phyloP scores from a whole-genome alignment of 2,888 invertebrate genomes.

The Oasisia sp. region DNA sequence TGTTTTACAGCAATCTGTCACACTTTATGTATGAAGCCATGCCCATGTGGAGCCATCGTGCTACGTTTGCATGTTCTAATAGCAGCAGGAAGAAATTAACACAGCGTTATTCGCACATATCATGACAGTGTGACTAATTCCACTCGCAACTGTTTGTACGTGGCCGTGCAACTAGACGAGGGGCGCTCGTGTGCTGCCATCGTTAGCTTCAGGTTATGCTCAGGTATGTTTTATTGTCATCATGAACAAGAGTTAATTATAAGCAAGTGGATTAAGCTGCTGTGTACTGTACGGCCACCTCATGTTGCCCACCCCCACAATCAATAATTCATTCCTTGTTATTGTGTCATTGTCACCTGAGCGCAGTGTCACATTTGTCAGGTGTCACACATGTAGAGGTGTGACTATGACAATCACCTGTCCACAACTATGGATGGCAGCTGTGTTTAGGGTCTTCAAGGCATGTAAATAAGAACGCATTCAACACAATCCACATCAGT shows the following conservation, averaged over 20 bases:
- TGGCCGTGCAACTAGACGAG: neutral
- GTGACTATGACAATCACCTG: neutral
- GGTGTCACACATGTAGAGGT: neutral
- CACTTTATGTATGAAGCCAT: neutral
- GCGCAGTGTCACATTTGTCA: neutral
- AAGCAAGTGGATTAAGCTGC: neutral
- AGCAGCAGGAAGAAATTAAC: neutral
- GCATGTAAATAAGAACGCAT: too few species aligned
- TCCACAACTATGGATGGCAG: neutral
- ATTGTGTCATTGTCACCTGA: neutral
- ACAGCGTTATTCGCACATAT: neutral
- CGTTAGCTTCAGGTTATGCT: neutral
- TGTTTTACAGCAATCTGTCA: constrained; percentile 1
- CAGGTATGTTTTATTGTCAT: neutral
- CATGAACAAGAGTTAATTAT: neutral
- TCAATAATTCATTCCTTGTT: neutral
- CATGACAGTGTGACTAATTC: neutral
- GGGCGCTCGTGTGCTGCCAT: neutral
- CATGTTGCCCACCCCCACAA: neutral
- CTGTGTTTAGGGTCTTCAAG: neutral
- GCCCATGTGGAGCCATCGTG: neutral
- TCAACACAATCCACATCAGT: too few species aligned
- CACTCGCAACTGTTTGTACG: neutral
- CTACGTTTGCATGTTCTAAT: neutral
- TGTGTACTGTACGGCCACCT: neutral